Conservation (phyloP, 1,140 invertebrate species). For the Chelonus insularis region DNA sequence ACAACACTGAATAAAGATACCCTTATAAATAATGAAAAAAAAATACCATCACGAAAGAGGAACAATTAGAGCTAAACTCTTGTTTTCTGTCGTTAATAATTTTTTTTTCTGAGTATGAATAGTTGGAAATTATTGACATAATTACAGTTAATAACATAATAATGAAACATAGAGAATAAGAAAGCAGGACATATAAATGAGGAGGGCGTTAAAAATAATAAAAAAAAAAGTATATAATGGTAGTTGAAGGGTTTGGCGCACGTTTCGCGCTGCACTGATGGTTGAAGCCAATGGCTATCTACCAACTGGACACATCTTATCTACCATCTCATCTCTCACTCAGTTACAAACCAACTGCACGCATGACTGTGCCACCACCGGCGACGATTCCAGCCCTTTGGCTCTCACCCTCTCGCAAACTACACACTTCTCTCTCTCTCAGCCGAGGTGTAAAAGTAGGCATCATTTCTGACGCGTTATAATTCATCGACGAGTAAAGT, state of each 20-base stretch:
- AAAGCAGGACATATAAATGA: too few species aligned
- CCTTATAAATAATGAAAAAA: too few species aligned
- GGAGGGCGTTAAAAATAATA: too few species aligned
- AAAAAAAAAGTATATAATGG: too few species aligned
- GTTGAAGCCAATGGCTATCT: constrained; percentile 46
- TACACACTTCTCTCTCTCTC: neutral
- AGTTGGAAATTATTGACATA: too few species aligned
- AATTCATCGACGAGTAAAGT: constrained; percentile 24
- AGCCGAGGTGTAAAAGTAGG: constrained; percentile 13
- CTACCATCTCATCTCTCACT: constrained; percentile 47
- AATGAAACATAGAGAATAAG: too few species aligned
- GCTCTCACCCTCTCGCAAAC: neutral
- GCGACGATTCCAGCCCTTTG: constrained; percentile 21
- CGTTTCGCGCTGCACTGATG: constrained; percentile 21
- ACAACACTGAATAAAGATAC: too few species aligned
- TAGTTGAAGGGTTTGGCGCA: constrained; percentile 9
- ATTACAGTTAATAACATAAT: too few species aligned
- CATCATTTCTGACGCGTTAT: constrained; percentile 6
- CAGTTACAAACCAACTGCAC: constrained; percentile 44
- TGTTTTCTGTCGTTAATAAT: too few species aligned
- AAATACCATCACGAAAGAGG: too few species aligned
- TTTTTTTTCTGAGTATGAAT: too few species aligned
- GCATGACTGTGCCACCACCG: constrained; percentile 34
- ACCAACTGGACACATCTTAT: constrained; percentile 49
- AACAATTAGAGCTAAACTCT: too few species aligned